Conservation (phyloP, 2,797 vertebrate genomes). For the Enteromius trimaculatus region DNA sequence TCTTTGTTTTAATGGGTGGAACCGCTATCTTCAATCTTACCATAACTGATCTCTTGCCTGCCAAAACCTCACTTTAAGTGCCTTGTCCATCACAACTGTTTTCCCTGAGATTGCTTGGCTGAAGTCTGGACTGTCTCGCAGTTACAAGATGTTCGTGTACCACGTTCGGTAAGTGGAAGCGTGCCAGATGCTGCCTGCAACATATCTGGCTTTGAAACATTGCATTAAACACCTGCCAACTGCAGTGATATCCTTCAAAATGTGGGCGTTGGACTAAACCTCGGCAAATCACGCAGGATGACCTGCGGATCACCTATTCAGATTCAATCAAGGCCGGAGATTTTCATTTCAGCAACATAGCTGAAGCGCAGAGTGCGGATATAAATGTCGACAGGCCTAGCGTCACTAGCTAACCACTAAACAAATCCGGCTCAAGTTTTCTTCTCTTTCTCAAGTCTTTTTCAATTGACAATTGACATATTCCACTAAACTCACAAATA, state of each 20-base stretch:
- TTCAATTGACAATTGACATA: constrained; percentile 10
- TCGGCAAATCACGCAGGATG: constrained; percentile 17
- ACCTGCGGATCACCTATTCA: constrained; percentile 22
- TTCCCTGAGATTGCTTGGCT: constrained; percentile 52
- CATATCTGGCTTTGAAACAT: constrained; percentile 10
- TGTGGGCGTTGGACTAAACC: constrained; percentile 23
- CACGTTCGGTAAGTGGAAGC: background rate
- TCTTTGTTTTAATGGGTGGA: constrained; percentile 53
- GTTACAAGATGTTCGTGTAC: constrained; percentile 37
- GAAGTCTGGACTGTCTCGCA: constrained; percentile 38
- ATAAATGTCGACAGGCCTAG: constrained; percentile 14
- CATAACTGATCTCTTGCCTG: constrained; percentile 56
- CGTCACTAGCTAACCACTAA: constrained; percentile 14
- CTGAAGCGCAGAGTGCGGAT: background rate
- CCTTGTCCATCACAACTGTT: constrained; percentile 61
- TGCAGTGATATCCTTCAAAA: constrained; percentile 25
- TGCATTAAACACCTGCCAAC: constrained; percentile 35
- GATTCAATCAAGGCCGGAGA: constrained; percentile 31
- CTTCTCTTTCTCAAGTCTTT: constrained; percentile 4
- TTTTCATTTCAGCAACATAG: constrained; percentile 27
- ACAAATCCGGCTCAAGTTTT: background rate
- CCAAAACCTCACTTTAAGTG: constrained; percentile 59
- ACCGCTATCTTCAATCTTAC: constrained; percentile 60
- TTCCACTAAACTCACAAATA: background rate
- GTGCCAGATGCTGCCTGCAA: constrained; percentile 28